phyloP scores from a whole-genome alignment of 37 sponge, comb jelly and placozoan genomes.

The Bolinopsis microptera region DNA sequence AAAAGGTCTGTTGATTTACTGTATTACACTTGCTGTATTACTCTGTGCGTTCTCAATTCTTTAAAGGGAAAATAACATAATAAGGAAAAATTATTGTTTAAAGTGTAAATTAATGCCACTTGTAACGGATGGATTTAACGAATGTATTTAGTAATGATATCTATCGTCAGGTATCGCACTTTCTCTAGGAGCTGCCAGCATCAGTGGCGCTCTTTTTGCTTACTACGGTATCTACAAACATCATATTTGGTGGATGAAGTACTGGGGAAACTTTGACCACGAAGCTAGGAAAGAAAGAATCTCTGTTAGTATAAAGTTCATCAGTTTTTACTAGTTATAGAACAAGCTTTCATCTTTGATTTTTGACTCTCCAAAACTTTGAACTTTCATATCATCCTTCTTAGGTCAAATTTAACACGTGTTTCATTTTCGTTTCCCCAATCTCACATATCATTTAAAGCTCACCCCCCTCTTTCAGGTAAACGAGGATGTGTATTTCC shows the following conservation, averaged over 20 bases:
- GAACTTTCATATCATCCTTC: too few species aligned
- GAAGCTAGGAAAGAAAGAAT: neutral
- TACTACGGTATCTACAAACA: constrained; percentile 53
- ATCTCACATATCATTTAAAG: neutral
- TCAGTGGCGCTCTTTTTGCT: neutral
- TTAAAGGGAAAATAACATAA: too few species aligned
- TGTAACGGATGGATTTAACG: neutral
- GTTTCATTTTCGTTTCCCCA: neutral
- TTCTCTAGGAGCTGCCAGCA: neutral
- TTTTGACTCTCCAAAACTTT: too few species aligned
- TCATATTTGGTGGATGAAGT: neutral
- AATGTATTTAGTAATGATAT: neutral
- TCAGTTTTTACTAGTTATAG: neutral
- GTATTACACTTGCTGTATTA: too few species aligned
- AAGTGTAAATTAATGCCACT: too few species aligned
- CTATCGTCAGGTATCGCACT: neutral
- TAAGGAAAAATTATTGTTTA: too few species aligned
- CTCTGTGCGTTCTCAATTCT: too few species aligned
- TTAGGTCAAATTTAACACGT: too few species aligned
- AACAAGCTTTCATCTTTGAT: too few species aligned
- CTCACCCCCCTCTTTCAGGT: too few species aligned
- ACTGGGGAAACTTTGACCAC: constrained; percentile 59
- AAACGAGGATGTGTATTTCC: constrained; percentile 30
- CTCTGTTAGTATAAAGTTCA: constrained; percentile 5
- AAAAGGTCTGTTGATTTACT: neutral